These are phyloP conservation scores for Tragelaphus eurycerus DNA, from an alignment of 2,797 vertebrate species.

Conservation along the genomic window DNA sequence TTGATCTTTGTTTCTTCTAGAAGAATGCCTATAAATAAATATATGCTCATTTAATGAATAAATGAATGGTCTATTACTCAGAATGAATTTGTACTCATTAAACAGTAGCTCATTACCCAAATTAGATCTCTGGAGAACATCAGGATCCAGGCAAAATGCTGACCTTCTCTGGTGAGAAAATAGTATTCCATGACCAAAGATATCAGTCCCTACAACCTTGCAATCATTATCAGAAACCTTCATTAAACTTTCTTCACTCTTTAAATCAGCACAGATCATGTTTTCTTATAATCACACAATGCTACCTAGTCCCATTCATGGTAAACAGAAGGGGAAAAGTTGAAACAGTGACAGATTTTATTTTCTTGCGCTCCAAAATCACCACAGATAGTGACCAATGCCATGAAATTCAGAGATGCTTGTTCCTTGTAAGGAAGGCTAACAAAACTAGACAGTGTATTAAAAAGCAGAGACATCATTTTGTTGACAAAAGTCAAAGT, in stretches of 20 bases:
- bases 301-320: not conserved
- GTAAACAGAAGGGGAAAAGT: not conserved
- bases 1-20: not conserved
- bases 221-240: not conserved
- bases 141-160: not conserved
- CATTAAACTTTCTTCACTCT: not conserved
- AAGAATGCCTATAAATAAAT: not conserved
- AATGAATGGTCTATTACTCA: not conserved
- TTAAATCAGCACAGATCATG: not conserved
- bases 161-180: not conserved
- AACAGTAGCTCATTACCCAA: not conserved
- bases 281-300: not conserved
- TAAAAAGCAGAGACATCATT: no score
- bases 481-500: no score
- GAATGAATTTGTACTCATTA: not conserved
- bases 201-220: not conserved
- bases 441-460: no score
- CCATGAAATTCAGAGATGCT: no score
- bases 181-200: not conserved
- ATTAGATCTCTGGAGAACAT: not conserved
- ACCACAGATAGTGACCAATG: no score
- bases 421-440: no score
- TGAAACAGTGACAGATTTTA: no score
- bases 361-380: no score
- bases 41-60: not conserved